phyloP scores from a whole-genome alignment of 2,888 invertebrate genomes.

The Caprella mutica region DNA sequence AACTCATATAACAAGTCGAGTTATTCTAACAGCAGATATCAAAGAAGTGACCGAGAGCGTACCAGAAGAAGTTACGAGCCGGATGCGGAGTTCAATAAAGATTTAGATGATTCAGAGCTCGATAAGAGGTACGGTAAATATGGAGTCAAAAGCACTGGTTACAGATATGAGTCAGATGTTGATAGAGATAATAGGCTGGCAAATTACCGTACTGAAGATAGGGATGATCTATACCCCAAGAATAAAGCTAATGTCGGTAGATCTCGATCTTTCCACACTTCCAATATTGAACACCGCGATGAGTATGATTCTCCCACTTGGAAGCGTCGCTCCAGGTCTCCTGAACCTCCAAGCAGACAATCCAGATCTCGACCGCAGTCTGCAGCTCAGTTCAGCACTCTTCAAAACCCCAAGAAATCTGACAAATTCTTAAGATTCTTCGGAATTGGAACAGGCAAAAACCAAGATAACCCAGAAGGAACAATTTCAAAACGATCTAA shows the following conservation, averaged over 20 bases:
- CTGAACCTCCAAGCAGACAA: not conserved
- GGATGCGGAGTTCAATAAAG: too few relatives aligned
- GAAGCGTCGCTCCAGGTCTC: constrained; percentile 3
- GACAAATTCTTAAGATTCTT: not conserved
- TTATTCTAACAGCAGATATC: not conserved
- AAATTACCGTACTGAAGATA: too few relatives aligned
- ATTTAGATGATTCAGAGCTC: too few relatives aligned
- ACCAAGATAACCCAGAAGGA: not conserved
- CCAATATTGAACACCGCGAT: constrained; percentile 2
- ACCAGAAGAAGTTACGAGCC: too few relatives aligned
- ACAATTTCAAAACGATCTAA: not conserved
- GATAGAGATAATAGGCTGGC: too few relatives aligned
- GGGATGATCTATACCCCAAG: too few relatives aligned
- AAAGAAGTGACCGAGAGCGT: too few relatives aligned
- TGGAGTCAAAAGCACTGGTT: too few relatives aligned
- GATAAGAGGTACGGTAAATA: too few relatives aligned
- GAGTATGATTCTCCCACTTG: not conserved
- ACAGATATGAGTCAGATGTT: too few relatives aligned
- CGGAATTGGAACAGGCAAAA: not conserved
- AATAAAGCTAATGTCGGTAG: constrained; percentile 24
- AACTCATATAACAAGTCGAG: not conserved
- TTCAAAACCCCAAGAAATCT: constrained; percentile 8
- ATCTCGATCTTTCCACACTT: constrained; percentile 29
- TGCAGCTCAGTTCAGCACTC: constrained; percentile 1
- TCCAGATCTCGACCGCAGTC: not conserved